A percentile compares a stretch with the other conserved stretches of the same genome.
These are phyloP conservation scores for Catharus bicknelli DNA, from an alignment of 2,113 vertebrate species.

Conservation along the genomic window DNA sequence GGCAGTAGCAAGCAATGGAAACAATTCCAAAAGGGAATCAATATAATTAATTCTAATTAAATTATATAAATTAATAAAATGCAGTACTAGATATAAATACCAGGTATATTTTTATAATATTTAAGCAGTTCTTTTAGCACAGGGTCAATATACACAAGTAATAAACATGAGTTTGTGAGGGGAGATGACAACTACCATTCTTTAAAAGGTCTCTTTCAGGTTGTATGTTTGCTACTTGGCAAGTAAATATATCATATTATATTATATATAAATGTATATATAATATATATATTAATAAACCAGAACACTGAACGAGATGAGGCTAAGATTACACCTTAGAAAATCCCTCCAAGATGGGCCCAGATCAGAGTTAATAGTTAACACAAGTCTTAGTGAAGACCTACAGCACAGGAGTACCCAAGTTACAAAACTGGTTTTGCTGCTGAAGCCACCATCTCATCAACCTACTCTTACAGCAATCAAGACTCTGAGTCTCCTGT, in stretches of 20 bases:
- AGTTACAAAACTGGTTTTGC: neutral
- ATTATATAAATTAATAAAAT: neutral
- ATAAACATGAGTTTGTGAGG: neutral
- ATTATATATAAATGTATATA: neutral
- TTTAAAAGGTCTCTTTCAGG: neutral
- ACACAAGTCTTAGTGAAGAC: neutral
- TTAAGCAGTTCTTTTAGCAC: neutral
- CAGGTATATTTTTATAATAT: neutral
- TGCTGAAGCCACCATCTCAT: neutral
- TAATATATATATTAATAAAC: neutral
- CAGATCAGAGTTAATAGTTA: neutral
- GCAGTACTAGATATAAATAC: neutral
- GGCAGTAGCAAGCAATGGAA: neutral
- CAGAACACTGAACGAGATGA: neutral
- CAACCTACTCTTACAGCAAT: neutral
- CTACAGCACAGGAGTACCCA: neutral
- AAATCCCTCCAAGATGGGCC: neutral
- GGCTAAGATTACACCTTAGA: neutral
- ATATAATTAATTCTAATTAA: neutral
- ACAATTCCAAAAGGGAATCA: neutral
- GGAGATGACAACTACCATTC: neutral
- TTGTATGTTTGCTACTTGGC: neutral
- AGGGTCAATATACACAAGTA: neutral
- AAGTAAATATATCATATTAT: neutral
- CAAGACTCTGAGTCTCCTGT: neutral